These are phyloP conservation scores for Sorex fumeus DNA, from an alignment of 2,113 vertebrate species.

Conservation along the genomic window DNA sequence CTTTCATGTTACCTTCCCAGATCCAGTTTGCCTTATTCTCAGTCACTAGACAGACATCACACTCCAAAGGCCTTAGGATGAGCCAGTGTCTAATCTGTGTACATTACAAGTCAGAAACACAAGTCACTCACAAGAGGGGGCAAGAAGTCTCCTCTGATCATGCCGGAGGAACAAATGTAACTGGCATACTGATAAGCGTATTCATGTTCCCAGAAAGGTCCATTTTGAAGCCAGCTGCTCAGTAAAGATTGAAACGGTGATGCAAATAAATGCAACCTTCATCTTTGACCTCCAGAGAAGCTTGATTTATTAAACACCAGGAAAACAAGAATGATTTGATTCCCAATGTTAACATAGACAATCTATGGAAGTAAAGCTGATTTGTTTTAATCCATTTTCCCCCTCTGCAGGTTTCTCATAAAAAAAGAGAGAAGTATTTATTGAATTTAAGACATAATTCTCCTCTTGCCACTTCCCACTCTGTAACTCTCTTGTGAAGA, in stretches of 20 bases:
- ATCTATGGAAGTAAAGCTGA: neutral
- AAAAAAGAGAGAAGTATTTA: slow-evolving; percentile 17
- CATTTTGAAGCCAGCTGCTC: neutral
- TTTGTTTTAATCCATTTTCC: slow-evolving; percentile 48
- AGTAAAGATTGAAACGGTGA: slow-evolving; percentile 46
- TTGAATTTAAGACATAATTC: slow-evolving; percentile 46
- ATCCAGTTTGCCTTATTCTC: neutral
- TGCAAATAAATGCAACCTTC: slow-evolving; percentile 27
- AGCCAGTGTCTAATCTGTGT: neutral
- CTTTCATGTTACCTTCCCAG: too few species aligned
- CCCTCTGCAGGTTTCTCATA: neutral
- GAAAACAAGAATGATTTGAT: slow-evolving; percentile 54
- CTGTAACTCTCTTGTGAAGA: neutral
- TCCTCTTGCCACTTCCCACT: neutral
- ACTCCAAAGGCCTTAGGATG: neutral
- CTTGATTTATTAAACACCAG: slow-evolving; percentile 66
- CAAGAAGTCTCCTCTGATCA: neutral
- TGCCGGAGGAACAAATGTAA: slow-evolving; percentile 4
- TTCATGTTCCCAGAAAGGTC: slow-evolving; percentile 23
- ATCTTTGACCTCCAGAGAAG: slow-evolving; percentile 45
- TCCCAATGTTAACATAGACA: neutral
- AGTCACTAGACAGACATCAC: neutral
- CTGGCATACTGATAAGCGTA: slow-evolving; percentile 29
- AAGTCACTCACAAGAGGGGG: neutral
- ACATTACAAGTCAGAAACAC: slow-evolving; percentile 34